Conservation (phyloP, 2,113 vertebrate genomes). For the Mustelus asterias region DNA sequence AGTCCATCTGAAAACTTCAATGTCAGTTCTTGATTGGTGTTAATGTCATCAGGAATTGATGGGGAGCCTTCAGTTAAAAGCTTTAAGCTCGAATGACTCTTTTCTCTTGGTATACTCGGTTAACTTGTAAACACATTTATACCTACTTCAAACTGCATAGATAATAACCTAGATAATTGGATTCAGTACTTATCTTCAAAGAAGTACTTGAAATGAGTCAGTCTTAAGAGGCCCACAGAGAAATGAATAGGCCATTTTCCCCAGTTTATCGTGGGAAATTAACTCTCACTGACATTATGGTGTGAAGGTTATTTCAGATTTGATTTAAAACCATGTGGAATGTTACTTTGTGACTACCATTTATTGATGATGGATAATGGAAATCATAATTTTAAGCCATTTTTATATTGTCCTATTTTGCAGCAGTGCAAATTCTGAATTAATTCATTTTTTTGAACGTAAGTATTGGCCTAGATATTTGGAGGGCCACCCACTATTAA, state of each 20-base stretch:
- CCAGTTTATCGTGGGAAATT: neutral
- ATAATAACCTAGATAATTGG: neutral
- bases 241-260: neutral
- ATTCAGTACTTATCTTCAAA: neutral
- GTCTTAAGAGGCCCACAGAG: neutral
- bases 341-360: neutral
- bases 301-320: neutral
- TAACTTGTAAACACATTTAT: neutral
- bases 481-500: too few relatives aligned
- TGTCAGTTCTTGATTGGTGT: neutral
- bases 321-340: neutral
- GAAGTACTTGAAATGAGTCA: neutral
- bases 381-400: neutral
- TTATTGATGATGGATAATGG: neutral
- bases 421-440: neutral
- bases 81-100: neutral
- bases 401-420: neutral
- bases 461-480: neutral
- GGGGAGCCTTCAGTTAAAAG: neutral
- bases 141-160: neutral
- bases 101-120: neutral
- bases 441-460: neutral
- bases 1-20: neutral
- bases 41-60: neutral
- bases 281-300: neutral